Base-by-base conservation (phyloP, 2,113 vertebrate species). In the Cyanoderma ruficeps region DNA sequence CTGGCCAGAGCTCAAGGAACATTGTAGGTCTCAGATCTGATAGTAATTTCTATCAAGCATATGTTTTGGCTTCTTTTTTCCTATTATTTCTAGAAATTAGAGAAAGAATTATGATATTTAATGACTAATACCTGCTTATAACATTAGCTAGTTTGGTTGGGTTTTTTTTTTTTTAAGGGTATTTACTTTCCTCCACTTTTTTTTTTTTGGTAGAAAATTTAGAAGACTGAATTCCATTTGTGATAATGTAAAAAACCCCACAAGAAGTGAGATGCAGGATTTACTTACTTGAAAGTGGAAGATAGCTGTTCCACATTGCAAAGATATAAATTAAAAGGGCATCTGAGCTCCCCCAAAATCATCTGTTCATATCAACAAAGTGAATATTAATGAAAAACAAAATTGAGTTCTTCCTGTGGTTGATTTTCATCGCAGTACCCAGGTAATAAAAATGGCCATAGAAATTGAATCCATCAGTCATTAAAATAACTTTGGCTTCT, bases 351-450 rank as follows among this genome's bases (percentile, higher is more conserved):
- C 96, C 90, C 87, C 8, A 87, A 97, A 97, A 97, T 97, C 89
- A 94, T 96, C 92, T 94, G 77, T 96, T 97, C 94, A 1, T 94
- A 90, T 95, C 96, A 97, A 96, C 90, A 93, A 97, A 97, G 96
- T 97, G 95, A 97, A 93, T 97, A 95, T 95, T 97, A 97, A 97
- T 97, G 95, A 96, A 97, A 98, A 97, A 89, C 93, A 96, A 97
- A 97, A 97, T 82, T 95, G 95, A 98, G 89, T 94, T 96, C 90
- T 96, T 98, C 96, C 94, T 94, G 95, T 94, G 94, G 92, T 89
- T 96, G 93, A 97, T 97, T 97, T 97, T 96, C 95, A 94, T 96
- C 46, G 14, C 83, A 94, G 80, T 95, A 88, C 84, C 67, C 90
- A 87, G 93, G 94, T 97, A 97, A 96, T 97, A 96, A 96, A 97